Evolutionary conservation across 2,797 vertebrate genomes (phyloP).

Genomic region (Podarcis siculus): DNA sequence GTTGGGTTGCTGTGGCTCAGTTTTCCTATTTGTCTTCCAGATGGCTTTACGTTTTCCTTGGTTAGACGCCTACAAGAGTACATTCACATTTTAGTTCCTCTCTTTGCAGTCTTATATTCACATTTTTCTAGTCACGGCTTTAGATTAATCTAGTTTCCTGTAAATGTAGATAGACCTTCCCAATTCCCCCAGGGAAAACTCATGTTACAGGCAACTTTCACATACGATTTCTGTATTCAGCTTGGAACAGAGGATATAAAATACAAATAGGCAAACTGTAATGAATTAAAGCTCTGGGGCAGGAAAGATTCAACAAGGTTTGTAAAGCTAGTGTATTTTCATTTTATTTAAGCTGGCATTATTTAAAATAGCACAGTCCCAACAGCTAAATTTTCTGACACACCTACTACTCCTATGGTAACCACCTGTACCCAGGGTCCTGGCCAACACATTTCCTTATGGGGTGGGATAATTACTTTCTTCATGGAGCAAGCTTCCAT

Average conservation of each 20-base stretch:
- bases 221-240: not conserved
- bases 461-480: not conserved
- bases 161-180: not conserved
- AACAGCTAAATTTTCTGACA: not conserved
- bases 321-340: not conserved
- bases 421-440: not conserved
- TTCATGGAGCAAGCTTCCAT: not conserved
- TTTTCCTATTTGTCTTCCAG: slow-evolving; percentile 89
- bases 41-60: slow-evolving; percentile 94
- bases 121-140: not conserved
- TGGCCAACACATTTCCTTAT: not conserved
- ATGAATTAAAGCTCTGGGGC: not conserved
- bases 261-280: not conserved
- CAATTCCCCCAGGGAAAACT: not conserved
- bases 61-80: slow-evolving; percentile 87
- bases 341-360: not conserved
- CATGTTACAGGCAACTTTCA: not conserved
- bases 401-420: not conserved
- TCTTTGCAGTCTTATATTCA: slow-evolving; percentile 7
- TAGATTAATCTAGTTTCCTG: not conserved
- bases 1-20: slow-evolving; percentile 90
- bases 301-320: not conserved
- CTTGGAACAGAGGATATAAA: not conserved
- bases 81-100: slow-evolving; percentile 35
- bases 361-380: not conserved